These are phyloP conservation scores for Hemitrygon akajei DNA, from an alignment of 2,797 vertebrate genomes.

Conservation along the genomic window DNA sequence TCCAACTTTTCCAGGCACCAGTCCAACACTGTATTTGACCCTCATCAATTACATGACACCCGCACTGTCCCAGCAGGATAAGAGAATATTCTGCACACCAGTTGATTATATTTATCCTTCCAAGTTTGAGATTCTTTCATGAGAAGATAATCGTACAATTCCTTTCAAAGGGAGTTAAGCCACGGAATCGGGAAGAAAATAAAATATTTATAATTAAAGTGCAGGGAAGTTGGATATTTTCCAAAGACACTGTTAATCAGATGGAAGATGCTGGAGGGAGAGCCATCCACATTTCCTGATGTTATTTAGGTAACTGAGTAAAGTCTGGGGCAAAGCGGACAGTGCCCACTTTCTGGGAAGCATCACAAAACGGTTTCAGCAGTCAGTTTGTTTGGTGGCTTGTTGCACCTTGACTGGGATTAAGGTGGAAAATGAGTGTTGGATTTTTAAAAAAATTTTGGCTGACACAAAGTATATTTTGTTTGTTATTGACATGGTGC, in stretches of 20 bases:
- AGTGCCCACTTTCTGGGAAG: neutral
- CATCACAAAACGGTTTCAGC: neutral
- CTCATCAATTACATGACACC: neutral
- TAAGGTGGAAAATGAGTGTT: neutral
- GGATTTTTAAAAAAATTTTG: neutral
- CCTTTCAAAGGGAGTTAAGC: neutral
- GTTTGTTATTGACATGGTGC: too few species aligned
- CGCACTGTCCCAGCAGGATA: neutral
- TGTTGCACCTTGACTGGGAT: neutral
- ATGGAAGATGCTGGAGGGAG: neutral
- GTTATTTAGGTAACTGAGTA: neutral
- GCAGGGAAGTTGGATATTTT: neutral
- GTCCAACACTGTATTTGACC: neutral
- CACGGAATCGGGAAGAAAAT: neutral
- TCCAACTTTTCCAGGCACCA: neutral
- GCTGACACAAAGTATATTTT: too few species aligned
- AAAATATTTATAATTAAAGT: neutral
- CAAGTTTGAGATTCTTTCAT: neutral
- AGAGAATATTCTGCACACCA: neutral
- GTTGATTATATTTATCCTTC: neutral
- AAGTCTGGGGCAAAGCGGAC: neutral
- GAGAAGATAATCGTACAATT: neutral
- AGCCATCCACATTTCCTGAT: neutral
- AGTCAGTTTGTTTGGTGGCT: neutral
- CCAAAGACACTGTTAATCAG: neutral